Evolutionary conservation across 2,113 vertebrate species (phyloP).

Genomic region (Dromaius novaehollandiae): DNA sequence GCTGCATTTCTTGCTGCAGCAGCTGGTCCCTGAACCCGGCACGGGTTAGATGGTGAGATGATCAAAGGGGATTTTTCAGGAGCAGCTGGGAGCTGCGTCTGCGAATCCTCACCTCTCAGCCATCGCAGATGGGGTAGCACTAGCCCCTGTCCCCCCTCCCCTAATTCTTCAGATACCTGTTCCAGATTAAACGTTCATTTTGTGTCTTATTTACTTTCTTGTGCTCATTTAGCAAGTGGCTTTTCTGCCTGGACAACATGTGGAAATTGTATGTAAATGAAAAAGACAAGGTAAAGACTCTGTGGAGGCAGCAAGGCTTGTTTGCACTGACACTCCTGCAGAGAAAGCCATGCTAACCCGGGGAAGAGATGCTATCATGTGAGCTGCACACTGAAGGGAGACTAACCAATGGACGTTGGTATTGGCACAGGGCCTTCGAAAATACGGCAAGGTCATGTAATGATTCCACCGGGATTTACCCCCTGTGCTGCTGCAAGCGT

Average conservation of each 20-base stretch:
- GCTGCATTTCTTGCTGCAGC: not conserved
- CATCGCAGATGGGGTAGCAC: accelerated
- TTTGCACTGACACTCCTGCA: not conserved
- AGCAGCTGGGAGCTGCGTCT: not conserved
- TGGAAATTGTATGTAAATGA: not conserved
- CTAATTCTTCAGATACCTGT: not conserved
- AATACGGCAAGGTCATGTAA: not conserved
- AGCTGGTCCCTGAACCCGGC: not conserved
- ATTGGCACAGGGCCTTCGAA: accelerated
- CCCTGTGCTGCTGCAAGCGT: accelerated
- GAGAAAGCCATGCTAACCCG: not conserved
- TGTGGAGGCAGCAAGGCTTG: not conserved
- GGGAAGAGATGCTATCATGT: not conserved
- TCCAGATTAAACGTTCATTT: not conserved
- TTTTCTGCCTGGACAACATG: not conserved
- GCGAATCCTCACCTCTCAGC: not conserved
- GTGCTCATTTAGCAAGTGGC: not conserved
- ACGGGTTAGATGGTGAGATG: not conserved
- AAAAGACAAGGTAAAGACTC: not conserved
- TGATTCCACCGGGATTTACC: not conserved
- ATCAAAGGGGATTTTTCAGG: not conserved
- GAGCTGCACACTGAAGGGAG: not conserved
- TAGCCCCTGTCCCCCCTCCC: not conserved
- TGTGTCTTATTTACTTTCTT: not conserved
- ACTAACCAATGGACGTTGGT: not conserved